These are phyloP conservation scores for Vombatus ursinus DNA, from an alignment of 2,113 vertebrate genomes.

Conservation along the genomic window DNA sequence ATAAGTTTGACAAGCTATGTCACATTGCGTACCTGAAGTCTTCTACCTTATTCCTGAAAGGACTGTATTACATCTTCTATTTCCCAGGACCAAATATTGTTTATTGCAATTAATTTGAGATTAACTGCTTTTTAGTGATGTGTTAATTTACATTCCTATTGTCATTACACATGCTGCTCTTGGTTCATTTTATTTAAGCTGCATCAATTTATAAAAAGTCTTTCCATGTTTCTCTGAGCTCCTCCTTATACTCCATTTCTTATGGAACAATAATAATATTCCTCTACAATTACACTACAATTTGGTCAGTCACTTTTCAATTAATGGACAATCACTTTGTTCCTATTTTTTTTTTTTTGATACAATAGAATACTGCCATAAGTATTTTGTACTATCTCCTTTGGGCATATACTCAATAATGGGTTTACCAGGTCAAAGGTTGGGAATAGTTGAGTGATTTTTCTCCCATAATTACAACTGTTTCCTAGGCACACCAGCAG, in stretches of 20 bases:
- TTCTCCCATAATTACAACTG: not conserved
- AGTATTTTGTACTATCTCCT: not conserved
- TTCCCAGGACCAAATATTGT: not conserved
- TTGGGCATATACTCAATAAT: not conserved
- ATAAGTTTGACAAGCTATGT: not conserved
- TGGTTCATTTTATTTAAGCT: not conserved
- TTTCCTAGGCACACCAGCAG: not conserved
- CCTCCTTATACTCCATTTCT: not conserved
- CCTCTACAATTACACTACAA: not conserved
- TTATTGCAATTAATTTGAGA: not conserved
- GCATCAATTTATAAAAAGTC: not conserved
- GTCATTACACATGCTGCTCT: not conserved
- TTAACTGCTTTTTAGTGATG: not conserved
- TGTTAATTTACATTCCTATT: not conserved
- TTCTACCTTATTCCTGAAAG: not conserved
- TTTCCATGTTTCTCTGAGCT: not conserved
- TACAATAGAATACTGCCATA: not conserved
- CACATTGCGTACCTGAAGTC: not conserved
- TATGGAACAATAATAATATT: not conserved
- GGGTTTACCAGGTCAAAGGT: not conserved
- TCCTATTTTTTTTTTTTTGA: not conserved
- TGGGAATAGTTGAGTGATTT: not conserved
- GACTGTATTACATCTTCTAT: not conserved
- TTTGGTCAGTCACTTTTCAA: not conserved
- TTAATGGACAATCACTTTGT: not conserved